Evolutionary conservation across 1,140 invertebrate genomes (phyloP), one percentile per base, ranked within the genome.

Genomic region (Drosophila bifasciata): DNA sequence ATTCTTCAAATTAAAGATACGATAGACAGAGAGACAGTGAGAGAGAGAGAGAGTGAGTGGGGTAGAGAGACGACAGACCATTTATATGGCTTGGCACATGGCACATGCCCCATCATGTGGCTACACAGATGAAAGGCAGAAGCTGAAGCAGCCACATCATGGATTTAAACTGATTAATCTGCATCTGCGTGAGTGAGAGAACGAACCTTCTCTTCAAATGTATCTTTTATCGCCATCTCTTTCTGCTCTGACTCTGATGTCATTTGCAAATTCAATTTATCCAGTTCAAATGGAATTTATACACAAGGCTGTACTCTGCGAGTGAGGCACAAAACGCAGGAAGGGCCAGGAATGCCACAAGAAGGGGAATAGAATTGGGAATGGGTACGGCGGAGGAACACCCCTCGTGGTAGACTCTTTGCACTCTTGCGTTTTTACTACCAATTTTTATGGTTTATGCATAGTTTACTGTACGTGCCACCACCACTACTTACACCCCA

Each of bases 211-310:
- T n/a, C n/a, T 21, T 49, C 19, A 17, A 53, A 16, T 45, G 40
- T 59, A 56, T 45, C 49, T 60, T 39, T 60, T 39, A 57, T 55
- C 52, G 40, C 56, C 49, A 69, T 69, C 45, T 57, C 55, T 69
- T 28, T 63, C 59, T 60, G 72, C 58, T 60, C 57, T 1, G 61
- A 32, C 62, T 68, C 66, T 81, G 78, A 81, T 81, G 67, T 81
- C 79, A 83, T 81, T 69, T 57, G 66, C 78, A 71, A 84, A 85
- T 79, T 84, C 63, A 84, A 83, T 79, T 83, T 78, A 74, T 64
- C 63, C 69, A 78, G 69, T 69, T 81, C 74, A 74, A 81, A 74
- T 71, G 68, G 69, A 83, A 83, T 83, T 74, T 60, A 74, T 81
- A 60, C 59, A 64, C 23, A 25, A 7, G 23, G 6, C 23, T 25